A percentile compares a stretch with the other conserved stretches of the same genome.
These are phyloP conservation scores for Hippocampus mohnikei DNA, from an alignment of 2,113 vertebrate genomes.

Conservation along the genomic window DNA sequence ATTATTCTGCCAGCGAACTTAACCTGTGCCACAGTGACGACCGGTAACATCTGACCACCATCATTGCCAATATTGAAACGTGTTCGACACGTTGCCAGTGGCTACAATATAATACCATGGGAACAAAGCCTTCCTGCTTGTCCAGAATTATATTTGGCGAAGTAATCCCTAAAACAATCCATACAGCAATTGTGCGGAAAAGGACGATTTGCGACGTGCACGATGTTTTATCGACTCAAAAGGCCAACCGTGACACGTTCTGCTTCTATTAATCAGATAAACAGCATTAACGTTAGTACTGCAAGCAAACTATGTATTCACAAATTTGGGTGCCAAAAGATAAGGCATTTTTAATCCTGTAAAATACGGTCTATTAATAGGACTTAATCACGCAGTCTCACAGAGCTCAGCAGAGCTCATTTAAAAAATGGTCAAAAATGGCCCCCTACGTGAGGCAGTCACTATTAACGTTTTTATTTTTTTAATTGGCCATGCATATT, in stretches of 20 bases:
- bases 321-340: constrained; percentile 4
- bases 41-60: constrained; percentile 54
- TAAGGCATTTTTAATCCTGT: neutral
- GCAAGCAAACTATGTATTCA: constrained; percentile 6
- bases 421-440: neutral
- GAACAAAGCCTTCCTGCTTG: constrained; percentile 46
- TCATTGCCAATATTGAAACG: constrained; percentile 55
- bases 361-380: neutral
- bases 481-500: neutral
- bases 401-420: neutral
- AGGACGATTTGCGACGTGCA: constrained; percentile 32
- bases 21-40: constrained; percentile 43
- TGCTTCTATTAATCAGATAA: constrained; percentile 24
- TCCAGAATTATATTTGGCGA: constrained; percentile 44
- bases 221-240: constrained; percentile 1
- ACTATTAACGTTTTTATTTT: neutral
- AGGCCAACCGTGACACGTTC: constrained; percentile 2
- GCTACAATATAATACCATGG: constrained; percentile 60
- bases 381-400: neutral
- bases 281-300: constrained; percentile 18
- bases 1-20: constrained; percentile 42
- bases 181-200: constrained; percentile 20
- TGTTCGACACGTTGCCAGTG: constrained; percentile 53
- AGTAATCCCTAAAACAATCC: constrained; percentile 26
- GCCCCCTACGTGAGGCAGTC: neutral